Conservation (phyloP, 2,113 vertebrate species). For the Rallus limicola region DNA sequence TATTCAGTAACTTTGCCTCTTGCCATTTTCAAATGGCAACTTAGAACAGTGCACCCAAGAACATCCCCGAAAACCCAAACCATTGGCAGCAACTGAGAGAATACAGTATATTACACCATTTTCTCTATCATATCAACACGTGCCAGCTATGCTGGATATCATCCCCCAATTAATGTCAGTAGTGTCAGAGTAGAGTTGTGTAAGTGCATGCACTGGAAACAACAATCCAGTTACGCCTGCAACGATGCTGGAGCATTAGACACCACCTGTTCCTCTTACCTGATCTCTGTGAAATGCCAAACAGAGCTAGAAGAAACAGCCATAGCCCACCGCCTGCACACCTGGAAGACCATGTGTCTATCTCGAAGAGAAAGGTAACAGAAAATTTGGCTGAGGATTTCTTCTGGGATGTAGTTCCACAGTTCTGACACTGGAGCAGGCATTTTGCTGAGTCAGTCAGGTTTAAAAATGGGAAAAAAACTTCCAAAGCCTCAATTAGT, state of each 20-base stretch:
- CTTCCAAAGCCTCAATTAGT: not conserved
- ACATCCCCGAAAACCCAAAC: not conserved
- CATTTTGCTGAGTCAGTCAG: not conserved
- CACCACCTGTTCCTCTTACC: not conserved
- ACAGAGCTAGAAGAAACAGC: constrained; percentile 14
- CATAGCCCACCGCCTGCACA: constrained; percentile 11
- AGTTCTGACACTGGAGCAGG: not conserved
- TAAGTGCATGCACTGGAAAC: not conserved
- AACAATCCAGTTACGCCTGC: not conserved
- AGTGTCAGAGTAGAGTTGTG: not conserved
- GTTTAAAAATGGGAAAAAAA: not conserved
- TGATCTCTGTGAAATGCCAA: constrained; percentile 45
- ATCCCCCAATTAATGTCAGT: not conserved
- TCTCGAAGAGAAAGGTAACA: not conserved
- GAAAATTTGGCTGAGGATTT: constrained; percentile 18
- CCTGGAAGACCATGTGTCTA: not conserved
- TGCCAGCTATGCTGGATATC: not conserved
- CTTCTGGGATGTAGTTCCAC: constrained; percentile 37
- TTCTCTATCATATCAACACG: not conserved
- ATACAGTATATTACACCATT: not conserved
- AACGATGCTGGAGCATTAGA: not conserved
- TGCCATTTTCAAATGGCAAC: not conserved
- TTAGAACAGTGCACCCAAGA: not conserved
- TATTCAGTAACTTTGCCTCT: not conserved
- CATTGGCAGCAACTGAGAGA: not conserved